Percentiles rank a stretch among this genome's conserved stretches.
Evolutionary conservation across 2,113 vertebrate species (phyloP).

Genomic region (Suricata suricatta): DNA sequence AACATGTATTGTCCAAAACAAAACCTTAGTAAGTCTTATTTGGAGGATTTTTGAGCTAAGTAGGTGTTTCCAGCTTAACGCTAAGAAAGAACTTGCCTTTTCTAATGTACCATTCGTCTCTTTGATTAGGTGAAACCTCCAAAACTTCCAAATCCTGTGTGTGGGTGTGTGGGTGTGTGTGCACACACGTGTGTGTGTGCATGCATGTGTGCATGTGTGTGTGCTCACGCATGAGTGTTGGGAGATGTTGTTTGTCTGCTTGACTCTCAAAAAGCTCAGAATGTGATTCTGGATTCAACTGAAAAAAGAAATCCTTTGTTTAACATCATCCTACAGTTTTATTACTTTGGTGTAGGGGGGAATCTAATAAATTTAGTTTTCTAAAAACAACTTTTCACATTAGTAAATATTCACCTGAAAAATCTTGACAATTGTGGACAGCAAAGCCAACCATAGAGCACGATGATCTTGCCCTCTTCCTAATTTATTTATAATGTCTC

Average conservation of each 20-base stretch:
- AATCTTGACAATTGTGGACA: accelerated
- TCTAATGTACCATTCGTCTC: not conserved
- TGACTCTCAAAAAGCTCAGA: not conserved
- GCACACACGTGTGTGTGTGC: too few species aligned
- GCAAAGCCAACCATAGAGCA: not conserved
- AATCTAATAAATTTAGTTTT: not conserved
- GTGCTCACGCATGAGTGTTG: too few species aligned
- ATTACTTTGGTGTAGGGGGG: not conserved
- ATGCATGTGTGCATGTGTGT: too few species aligned
- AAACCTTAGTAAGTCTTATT: not conserved
- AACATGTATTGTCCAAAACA: not conserved
- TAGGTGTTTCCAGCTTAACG: not conserved
- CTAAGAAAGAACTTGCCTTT: not conserved
- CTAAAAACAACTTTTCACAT: not conserved
- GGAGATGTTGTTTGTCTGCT: not conserved
- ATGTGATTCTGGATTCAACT: not conserved
- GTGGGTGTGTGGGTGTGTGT: too few species aligned
- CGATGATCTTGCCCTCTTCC: not conserved
- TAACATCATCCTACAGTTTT: not conserved
- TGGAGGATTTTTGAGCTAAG: not conserved
- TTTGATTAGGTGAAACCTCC: not conserved
- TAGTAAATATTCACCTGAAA: not conserved
- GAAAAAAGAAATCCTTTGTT: not conserved
- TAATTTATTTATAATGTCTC: not conserved
- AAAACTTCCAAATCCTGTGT: not conserved